phyloP scores from a whole-genome alignment of 2,888 invertebrate genomes.

The Acrobasis consociella region DNA sequence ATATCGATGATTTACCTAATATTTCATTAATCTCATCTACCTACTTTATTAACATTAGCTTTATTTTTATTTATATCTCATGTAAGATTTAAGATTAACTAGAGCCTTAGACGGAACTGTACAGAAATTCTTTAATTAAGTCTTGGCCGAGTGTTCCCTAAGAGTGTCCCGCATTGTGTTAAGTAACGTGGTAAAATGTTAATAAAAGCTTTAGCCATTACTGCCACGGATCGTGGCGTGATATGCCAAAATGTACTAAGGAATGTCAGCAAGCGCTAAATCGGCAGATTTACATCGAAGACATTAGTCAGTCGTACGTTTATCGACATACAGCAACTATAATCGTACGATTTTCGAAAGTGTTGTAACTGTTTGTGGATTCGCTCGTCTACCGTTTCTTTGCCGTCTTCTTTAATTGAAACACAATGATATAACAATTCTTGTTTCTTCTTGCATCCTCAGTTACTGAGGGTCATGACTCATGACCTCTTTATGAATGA shows the following conservation, averaged over 20 bases:
- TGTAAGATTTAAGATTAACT: too few species aligned
- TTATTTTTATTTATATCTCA: too few species aligned
- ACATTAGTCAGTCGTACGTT: conserved; percentile 10
- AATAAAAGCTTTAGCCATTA: neutral
- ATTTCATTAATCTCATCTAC: too few species aligned
- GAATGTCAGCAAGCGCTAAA: conserved; percentile 5
- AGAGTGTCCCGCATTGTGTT: neutral
- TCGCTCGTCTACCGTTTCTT: neutral
- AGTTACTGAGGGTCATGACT: too few species aligned
- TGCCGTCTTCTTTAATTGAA: neutral
- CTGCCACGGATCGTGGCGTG: conserved; percentile 4
- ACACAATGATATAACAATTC: neutral
- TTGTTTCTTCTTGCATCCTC: neutral
- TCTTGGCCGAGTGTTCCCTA: too few species aligned
- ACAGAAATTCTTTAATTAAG: too few species aligned
- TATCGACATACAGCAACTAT: conserved; percentile 15
- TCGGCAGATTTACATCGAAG: conserved; percentile 8
- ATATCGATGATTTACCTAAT: too few species aligned
- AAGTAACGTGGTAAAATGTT: neutral
- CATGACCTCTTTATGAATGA: too few species aligned
- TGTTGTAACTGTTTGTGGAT: conserved; percentile 24
- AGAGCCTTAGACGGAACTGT: too few species aligned
- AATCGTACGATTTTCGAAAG: conserved; percentile 24
- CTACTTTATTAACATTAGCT: too few species aligned
- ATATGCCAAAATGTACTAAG: conserved; percentile 13